These are phyloP conservation scores for Ips nitidus DNA, from an alignment of 1,140 invertebrate genomes.

Conservation along the genomic window DNA sequence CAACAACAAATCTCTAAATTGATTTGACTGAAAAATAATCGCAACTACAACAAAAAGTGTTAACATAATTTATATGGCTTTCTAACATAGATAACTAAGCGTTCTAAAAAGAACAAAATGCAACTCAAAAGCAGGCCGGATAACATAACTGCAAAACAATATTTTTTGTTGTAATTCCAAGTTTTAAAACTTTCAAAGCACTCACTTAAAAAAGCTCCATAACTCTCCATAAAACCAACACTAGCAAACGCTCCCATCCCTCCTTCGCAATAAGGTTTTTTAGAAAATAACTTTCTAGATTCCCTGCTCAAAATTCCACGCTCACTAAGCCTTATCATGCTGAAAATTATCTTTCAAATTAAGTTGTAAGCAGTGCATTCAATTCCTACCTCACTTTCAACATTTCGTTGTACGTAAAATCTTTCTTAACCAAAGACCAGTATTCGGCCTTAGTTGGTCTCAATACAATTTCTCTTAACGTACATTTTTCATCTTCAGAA, in stretches of 20 bases:
- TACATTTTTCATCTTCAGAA: slow-evolving; percentile 64
- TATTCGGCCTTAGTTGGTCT: slow-evolving; percentile 15
- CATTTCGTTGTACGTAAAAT: slow-evolving; percentile 61
- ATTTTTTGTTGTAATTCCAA: neutral
- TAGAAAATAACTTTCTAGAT: slow-evolving; percentile 56
- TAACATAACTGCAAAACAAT: neutral
- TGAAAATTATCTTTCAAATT: slow-evolving; percentile 41
- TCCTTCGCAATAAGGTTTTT: slow-evolving; percentile 57
- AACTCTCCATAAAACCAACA: slow-evolving; percentile 42
- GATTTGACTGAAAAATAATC: too few species aligned
- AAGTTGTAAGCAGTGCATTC: neutral
- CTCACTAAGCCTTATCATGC: slow-evolving; percentile 59
- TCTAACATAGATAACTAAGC: too few species aligned
- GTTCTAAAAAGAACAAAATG: too few species aligned
- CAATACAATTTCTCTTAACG: slow-evolving; percentile 22
- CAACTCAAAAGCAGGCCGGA: neutral
- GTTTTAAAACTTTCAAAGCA: neutral
- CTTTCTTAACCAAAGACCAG: slow-evolving; percentile 44
- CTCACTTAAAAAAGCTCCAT: slow-evolving; percentile 40
- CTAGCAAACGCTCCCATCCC: slow-evolving; percentile 41
- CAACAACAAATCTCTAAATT: too few species aligned
- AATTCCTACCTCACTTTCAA: slow-evolving; percentile 60
- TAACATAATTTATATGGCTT: too few species aligned
- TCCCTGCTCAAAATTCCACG: slow-evolving; percentile 59
- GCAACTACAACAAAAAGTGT: too few species aligned